These are phyloP conservation scores for Australoheros scitulus DNA, from an alignment of 2,113 vertebrate genomes.

Conservation along the genomic window DNA sequence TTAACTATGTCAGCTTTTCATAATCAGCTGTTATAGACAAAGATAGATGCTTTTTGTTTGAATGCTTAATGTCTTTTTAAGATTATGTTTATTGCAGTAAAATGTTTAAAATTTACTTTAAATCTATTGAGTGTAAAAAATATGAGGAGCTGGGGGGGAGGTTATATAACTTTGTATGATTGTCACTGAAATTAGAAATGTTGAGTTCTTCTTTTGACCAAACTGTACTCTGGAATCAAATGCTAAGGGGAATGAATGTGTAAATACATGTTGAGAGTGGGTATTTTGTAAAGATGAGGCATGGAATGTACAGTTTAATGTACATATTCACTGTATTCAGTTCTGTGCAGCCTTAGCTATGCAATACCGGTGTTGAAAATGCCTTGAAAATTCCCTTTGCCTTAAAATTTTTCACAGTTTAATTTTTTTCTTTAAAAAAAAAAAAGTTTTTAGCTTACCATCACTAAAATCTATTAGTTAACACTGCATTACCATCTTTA, in stretches of 20 bases:
- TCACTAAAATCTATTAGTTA: slow-evolving; percentile 27
- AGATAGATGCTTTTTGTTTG: slow-evolving; percentile 26
- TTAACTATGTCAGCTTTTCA: slow-evolving; percentile 32
- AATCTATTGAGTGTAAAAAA: slow-evolving; percentile 34
- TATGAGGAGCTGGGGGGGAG: slow-evolving; percentile 7
- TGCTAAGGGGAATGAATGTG: slow-evolving; percentile 66
- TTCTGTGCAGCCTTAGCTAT: slow-evolving; percentile 80
- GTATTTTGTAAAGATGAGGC: slow-evolving; percentile 64
- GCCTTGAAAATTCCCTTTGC: slow-evolving; percentile 82
- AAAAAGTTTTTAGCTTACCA: slow-evolving; percentile 53
- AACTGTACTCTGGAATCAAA: slow-evolving; percentile 51
- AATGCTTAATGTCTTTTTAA: slow-evolving; percentile 34
- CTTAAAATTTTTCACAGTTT: slow-evolving; percentile 74
- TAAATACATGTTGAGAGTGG: slow-evolving; percentile 62
- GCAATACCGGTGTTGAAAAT: slow-evolving; percentile 80
- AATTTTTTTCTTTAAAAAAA: too few species aligned
- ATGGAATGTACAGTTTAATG: slow-evolving; percentile 61
- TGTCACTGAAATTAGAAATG: slow-evolving; percentile 66
- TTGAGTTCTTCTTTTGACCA: slow-evolving; percentile 52
- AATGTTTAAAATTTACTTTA: slow-evolving; percentile 28
- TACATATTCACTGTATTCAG: slow-evolving; percentile 68
- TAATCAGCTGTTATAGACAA: not conserved
- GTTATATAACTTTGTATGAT: slow-evolving; percentile 54
- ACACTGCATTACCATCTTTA: slow-evolving; percentile 47
- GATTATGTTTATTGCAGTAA: slow-evolving; percentile 57